Conservation (phyloP, 2,888 invertebrate species). For the Malthinus flaveolus region DNA sequence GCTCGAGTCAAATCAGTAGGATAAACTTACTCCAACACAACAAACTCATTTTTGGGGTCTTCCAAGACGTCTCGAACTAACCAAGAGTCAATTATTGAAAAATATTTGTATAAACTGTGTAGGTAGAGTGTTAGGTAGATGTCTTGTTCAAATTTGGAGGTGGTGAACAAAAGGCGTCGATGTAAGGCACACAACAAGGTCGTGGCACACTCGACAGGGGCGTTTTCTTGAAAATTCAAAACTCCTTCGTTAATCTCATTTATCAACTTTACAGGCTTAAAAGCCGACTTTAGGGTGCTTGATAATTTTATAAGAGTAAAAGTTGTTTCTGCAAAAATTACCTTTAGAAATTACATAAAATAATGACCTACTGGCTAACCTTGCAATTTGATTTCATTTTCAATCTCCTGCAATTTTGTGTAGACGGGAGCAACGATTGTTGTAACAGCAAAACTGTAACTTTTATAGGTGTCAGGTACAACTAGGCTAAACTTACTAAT, state of each 20-base stretch:
- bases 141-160: slow-evolving; percentile 46
- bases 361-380: slow-evolving; percentile 33
- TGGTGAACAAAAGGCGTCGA: slow-evolving; percentile 39
- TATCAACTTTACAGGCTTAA: slow-evolving; percentile 41
- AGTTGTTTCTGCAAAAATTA: slow-evolving; percentile 44
- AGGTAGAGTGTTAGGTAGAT: slow-evolving; percentile 48
- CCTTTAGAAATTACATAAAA: not conserved
- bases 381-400: slow-evolving; percentile 45
- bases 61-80: slow-evolving; percentile 43
- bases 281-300: slow-evolving; percentile 38
- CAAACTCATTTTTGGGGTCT: slow-evolving; percentile 47
- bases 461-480: slow-evolving; percentile 44
- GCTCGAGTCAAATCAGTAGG: not conserved
- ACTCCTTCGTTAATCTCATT: slow-evolving; percentile 43
- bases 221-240: slow-evolving; percentile 34
- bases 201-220: slow-evolving; percentile 38
- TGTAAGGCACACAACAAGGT: slow-evolving; percentile 43
- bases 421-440: slow-evolving; percentile 44
- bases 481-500: not conserved
- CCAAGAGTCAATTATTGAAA: slow-evolving; percentile 48
- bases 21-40: slow-evolving; percentile 42
- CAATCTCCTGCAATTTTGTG: slow-evolving; percentile 41
- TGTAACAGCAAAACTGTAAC: slow-evolving; percentile 42
- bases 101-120: slow-evolving; percentile 48
- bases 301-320: slow-evolving; percentile 46